Evolutionary conservation across 2,888 invertebrate genomes (phyloP).

Genomic region (Lasioglossum morio): DNA sequence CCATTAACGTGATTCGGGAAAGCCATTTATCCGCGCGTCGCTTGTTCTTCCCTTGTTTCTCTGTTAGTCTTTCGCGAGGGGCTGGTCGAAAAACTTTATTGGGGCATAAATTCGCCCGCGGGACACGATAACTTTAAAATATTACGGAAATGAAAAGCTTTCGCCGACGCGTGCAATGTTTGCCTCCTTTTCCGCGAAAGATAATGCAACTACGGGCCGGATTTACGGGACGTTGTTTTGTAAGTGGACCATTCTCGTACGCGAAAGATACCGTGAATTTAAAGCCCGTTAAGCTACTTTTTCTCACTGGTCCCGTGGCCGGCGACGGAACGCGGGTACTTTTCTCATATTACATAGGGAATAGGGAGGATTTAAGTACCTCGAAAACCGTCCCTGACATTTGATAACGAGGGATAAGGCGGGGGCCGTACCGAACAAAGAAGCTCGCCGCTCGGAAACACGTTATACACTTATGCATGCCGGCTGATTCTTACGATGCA

Average conservation of each 20-base stretch:
- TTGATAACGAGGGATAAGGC: slow-evolving; percentile 61
- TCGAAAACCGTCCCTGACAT: slow-evolving; percentile 54
- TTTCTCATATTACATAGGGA: slow-evolving; percentile 65
- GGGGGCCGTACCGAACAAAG: slow-evolving; percentile 34
- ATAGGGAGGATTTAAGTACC: slow-evolving; percentile 54
- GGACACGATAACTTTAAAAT: slow-evolving; percentile 83
- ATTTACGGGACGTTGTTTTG: slow-evolving; percentile 82
- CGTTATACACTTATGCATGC: slow-evolving; percentile 45
- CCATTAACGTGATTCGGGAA: slow-evolving; percentile 62
- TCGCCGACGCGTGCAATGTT: slow-evolving; percentile 78
- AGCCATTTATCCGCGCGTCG: slow-evolving; percentile 53
- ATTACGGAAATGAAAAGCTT: slow-evolving; percentile 83
- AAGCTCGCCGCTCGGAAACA: slow-evolving; percentile 42
- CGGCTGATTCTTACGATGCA: slow-evolving; percentile 44
- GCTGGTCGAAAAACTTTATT: slow-evolving; percentile 78
- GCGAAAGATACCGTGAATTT: slow-evolving; percentile 78
- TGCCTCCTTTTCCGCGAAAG: slow-evolving; percentile 83
- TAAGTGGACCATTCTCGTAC: slow-evolving; percentile 75
- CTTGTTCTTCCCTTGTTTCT: slow-evolving; percentile 22
- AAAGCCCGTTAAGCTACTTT: slow-evolving; percentile 77
- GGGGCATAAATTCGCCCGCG: slow-evolving; percentile 81
- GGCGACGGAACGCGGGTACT: slow-evolving; percentile 55
- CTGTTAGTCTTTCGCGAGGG: slow-evolving; percentile 57
- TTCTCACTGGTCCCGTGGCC: slow-evolving; percentile 67
- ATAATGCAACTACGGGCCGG: slow-evolving; percentile 79